Percentiles rank a stretch among this genome's conserved stretches.
phyloP scores from a whole-genome alignment of 2,113 vertebrate species.

The Crocuta crocuta region DNA sequence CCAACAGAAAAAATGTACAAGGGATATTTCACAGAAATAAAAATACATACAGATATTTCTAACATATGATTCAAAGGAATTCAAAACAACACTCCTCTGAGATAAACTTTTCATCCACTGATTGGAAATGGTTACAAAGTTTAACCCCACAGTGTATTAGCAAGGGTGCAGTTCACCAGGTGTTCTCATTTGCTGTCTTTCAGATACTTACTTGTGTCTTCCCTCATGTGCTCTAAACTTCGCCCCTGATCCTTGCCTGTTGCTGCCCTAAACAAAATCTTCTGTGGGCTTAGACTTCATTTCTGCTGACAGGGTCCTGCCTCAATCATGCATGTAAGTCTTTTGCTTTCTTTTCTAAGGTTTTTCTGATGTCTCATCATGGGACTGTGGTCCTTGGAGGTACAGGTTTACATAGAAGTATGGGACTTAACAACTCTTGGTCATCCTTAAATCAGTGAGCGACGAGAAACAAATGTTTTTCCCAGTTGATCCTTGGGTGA shows the following conservation, averaged over 20 bases:
- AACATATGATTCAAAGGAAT: slow-evolving; percentile 6
- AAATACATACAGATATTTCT: neutral
- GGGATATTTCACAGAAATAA: neutral
- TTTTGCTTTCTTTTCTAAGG: slow-evolving; percentile 4
- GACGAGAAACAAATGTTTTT: neutral
- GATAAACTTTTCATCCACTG: neutral
- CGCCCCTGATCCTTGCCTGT: neutral
- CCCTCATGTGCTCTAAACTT: neutral
- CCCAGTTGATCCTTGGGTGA: neutral
- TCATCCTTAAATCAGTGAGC: neutral
- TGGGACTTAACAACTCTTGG: neutral
- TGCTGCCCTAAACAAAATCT: neutral
- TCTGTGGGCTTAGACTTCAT: neutral
- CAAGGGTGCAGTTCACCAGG: neutral
- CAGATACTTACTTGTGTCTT: neutral
- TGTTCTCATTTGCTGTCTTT: neutral
- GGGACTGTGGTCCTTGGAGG: neutral
- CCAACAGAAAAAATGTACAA: neutral
- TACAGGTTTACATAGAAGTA: neutral
- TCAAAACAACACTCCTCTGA: neutral
- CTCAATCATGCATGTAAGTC: neutral
- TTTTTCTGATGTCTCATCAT: neutral
- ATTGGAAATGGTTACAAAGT: neutral
- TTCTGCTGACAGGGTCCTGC: neutral
- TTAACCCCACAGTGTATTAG: neutral